These are phyloP conservation scores for Mythimna lalbum DNA, from an alignment of 2,888 invertebrate species.

Conservation along the genomic window DNA sequence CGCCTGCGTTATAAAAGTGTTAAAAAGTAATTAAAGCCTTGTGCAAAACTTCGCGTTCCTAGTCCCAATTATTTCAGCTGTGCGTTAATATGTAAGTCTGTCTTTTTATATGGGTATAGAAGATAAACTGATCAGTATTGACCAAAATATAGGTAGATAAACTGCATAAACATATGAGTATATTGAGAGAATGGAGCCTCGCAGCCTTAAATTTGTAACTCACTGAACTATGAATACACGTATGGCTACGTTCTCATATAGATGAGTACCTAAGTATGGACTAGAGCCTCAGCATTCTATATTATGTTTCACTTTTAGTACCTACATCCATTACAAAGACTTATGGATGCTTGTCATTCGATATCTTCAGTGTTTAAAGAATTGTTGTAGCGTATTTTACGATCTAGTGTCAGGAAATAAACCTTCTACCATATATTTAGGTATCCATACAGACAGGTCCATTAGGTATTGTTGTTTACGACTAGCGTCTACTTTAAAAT, in stretches of 20 bases:
- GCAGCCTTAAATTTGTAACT: not conserved
- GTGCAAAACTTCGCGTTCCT: too few relatives aligned
- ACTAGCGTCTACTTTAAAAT: not conserved
- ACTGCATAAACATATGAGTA: not conserved
- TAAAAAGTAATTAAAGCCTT: too few relatives aligned
- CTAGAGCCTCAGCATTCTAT: not conserved
- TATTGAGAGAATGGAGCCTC: not conserved
- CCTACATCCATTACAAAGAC: slow-evolving; percentile 28
- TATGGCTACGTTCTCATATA: not conserved
- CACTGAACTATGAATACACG: not conserved
- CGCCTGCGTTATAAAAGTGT: too few relatives aligned
- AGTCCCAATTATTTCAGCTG: too few relatives aligned
- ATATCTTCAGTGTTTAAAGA: slow-evolving; percentile 19
- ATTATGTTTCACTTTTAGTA: not conserved
- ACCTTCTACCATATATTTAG: slow-evolving; percentile 19
- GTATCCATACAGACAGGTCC: slow-evolving; percentile 2
- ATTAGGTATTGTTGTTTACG: slow-evolving; percentile 12
- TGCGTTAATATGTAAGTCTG: too few relatives aligned
- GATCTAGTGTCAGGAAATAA: slow-evolving; percentile 17
- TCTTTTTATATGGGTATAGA: too few relatives aligned
- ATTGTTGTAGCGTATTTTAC: slow-evolving; percentile 30
- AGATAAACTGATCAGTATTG: not conserved
- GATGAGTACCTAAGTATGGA: not conserved
- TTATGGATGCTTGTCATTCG: slow-evolving; percentile 21
- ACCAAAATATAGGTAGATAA: not conserved